Evolutionary conservation across 2,888 invertebrate species (phyloP).

Genomic region (Pollenia angustigena): DNA sequence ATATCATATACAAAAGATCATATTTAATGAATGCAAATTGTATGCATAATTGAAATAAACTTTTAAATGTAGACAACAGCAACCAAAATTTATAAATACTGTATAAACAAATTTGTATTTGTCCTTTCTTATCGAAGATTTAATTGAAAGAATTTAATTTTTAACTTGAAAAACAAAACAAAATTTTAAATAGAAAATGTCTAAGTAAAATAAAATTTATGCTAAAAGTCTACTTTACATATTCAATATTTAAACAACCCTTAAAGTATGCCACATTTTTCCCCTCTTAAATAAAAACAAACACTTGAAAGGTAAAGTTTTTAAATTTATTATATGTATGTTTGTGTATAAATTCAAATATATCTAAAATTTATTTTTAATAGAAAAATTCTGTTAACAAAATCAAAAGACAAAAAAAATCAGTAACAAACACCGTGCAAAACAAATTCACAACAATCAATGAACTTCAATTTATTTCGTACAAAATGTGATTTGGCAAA

Average conservation of each 20-base stretch:
- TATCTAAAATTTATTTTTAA: slow-evolving; percentile 1
- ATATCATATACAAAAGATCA: slow-evolving; percentile 39
- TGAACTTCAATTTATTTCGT: slow-evolving; percentile 58
- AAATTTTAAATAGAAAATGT: not conserved
- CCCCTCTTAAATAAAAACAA: not conserved
- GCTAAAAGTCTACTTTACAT: slow-evolving; percentile 12
- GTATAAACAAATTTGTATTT: not conserved
- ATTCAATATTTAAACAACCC: not conserved
- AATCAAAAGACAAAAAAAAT: not conserved
- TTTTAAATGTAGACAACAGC: slow-evolving; percentile 23
- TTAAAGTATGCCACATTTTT: slow-evolving; percentile 39
- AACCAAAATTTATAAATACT: slow-evolving; percentile 13
- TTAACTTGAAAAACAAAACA: not conserved
- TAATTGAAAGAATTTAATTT: slow-evolving; percentile 13
- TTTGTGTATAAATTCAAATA: not conserved
- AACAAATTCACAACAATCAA: slow-evolving; percentile 58
- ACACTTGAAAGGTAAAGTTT: not conserved
- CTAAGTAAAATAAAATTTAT: not conserved
- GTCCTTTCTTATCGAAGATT: not conserved
- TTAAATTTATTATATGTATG: not conserved
- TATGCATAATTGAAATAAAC: slow-evolving; percentile 68
- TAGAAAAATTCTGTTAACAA: not conserved
- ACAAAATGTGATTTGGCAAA: slow-evolving; percentile 50
- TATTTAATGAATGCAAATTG: slow-evolving; percentile 66
- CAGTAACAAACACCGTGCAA: not conserved